Conservation (phyloP, 1,140 invertebrate species). For the Apis dorsata region DNA sequence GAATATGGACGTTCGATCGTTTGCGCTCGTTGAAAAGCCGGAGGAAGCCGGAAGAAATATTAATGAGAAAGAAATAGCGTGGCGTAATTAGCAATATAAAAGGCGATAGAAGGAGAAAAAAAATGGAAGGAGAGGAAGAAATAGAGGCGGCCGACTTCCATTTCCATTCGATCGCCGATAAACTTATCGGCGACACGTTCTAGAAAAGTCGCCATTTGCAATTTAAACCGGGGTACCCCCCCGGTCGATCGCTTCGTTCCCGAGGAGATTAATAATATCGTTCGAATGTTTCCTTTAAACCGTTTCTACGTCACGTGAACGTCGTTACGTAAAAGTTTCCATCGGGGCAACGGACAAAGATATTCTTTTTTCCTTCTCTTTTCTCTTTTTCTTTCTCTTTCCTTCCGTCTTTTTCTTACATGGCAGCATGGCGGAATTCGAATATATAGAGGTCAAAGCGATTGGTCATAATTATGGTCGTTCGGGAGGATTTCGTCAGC, state of each 20-base stretch:
- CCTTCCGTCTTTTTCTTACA: too few relatives aligned
- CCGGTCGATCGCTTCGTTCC: neutral
- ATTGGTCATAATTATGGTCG: too few relatives aligned
- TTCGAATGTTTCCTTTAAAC: neutral
- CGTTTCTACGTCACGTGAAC: neutral
- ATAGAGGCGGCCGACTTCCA: neutral
- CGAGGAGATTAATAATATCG: neutral
- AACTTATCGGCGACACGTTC: constrained; percentile 13
- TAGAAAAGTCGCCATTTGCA: constrained; percentile 26
- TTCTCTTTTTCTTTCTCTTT: too few relatives aligned
- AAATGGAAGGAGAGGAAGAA: too few relatives aligned
- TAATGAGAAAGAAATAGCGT: constrained; percentile 36
- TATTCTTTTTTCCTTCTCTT: too few relatives aligned
- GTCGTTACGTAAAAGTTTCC: neutral
- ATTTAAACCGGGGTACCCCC: constrained; percentile 13
- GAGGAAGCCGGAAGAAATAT: constrained; percentile 23
- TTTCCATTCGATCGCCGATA: constrained; percentile 5
- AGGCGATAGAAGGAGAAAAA: neutral
- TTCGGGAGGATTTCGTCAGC: too few relatives aligned
- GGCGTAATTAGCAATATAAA: constrained; percentile 42
- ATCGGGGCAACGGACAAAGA: neutral
- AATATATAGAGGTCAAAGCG: too few relatives aligned
- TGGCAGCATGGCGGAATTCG: too few relatives aligned
- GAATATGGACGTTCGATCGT: constrained; percentile 1
- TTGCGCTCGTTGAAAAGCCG: neutral